These are phyloP conservation scores for Listrodromus nycthemerus DNA, from an alignment of 2,888 invertebrate species.

Conservation along the genomic window DNA sequence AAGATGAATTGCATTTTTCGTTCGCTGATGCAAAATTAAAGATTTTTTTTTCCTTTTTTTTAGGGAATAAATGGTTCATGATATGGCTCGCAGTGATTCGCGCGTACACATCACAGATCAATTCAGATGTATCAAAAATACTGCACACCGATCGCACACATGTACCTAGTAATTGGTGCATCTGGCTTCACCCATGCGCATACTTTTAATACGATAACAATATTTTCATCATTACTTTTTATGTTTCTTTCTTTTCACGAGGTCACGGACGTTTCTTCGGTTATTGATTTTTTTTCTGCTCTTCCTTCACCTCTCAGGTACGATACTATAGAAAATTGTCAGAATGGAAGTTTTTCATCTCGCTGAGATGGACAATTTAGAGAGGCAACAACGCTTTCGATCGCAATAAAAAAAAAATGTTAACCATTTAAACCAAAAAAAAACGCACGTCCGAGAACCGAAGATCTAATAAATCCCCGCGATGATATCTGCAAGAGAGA, in stretches of 20 bases:
- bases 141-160: constrained; percentile 60
- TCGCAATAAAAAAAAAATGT: not conserved
- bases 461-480: constrained; percentile 1
- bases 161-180: constrained; percentile 69
- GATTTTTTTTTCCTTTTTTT: not conserved
- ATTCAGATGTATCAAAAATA: constrained; percentile 78
- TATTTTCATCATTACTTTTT: constrained; percentile 46
- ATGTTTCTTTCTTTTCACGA: constrained; percentile 52
- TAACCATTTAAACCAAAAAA: not conserved
- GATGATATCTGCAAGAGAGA: too few relatives aligned
- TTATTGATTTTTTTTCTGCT: not conserved
- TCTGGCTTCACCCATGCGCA: constrained; percentile 65
- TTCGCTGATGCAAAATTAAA: constrained; percentile 30
- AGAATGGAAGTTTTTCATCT: not conserved
- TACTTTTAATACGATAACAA: constrained; percentile 63
- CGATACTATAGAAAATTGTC: constrained; percentile 14
- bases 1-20: constrained; percentile 49
- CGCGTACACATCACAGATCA: constrained; percentile 73
- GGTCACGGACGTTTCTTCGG: constrained; percentile 53
- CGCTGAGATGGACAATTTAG: not conserved
- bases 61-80: constrained; percentile 44
- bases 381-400: not conserved
- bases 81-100: constrained; percentile 69
- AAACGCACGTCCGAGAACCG: constrained; percentile 37
- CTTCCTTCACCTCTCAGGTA: not conserved